Evolutionary conservation across 2,113 vertebrate genomes (phyloP), one percentile per base, ranked within the genome.

Genomic region (Okapia johnstoni): DNA sequence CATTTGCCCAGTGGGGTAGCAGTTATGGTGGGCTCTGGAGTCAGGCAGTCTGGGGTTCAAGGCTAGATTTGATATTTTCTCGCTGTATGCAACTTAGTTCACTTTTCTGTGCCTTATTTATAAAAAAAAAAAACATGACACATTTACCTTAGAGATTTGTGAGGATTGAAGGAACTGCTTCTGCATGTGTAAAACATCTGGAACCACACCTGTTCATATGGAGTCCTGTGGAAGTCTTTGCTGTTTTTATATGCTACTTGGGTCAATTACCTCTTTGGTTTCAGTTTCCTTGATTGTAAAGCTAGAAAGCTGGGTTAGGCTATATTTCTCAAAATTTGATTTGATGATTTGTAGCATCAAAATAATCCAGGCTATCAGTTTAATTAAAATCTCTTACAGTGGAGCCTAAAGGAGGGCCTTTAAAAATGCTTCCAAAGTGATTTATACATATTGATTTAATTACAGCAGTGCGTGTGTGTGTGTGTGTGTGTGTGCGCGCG

Each of bases 271-370:
- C n/a, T 88, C 40, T 81, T 12, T 46, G 61, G 33, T 58, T 90
- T 83, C 25, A 48, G 6, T 55, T 92, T 90, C n/a, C 61, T 92
- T 36, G 52, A 0, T 4, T 86, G 40, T 43, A 77, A 92, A 91
- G 54, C 11, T n/a, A 61, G 54, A 76, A 55, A 36, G 6, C 54
- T 84, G 33, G 6, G 21, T 30, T 58, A 63, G n/a, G 30, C 48
- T 40, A 6, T 76, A 58, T 88, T 90, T 88, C 55, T 98, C 58
- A 66, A 92, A 83, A 54, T 80, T 43, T 60, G 30, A 13, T 63
- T 79, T 81, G 43, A 30, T 15, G 55, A 88, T 13, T 50, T 81
- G 25, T 79, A 48, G 15, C n/a, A 52, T 91, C 63, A 91, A 85
- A 80, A 91, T 94, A 48, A 76, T 40, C 23, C 40, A 36, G 57